Conservation (phyloP, 2,797 vertebrate genomes). For the Pangasius larnaudii region DNA sequence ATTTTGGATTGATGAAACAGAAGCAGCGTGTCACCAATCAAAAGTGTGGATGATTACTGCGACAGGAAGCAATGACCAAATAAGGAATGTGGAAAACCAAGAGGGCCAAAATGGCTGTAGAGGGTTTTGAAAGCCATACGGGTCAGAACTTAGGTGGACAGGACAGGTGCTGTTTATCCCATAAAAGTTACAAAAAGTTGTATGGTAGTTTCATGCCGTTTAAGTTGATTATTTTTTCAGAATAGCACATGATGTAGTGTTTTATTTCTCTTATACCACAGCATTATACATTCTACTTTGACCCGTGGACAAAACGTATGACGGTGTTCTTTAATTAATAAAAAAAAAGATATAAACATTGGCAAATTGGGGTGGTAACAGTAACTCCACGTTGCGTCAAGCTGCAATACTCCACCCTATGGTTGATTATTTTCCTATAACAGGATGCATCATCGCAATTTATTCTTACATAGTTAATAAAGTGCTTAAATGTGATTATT, state of each 20-base stretch:
- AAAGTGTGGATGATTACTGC: not conserved
- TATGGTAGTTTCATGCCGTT: not conserved
- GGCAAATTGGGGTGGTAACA: not conserved
- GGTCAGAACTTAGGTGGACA: not conserved
- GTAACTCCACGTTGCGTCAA: not conserved
- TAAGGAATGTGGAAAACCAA: conserved; percentile 1
- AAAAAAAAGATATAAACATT: not conserved
- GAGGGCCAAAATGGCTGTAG: not conserved
- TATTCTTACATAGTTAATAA: not conserved
- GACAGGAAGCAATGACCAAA: not conserved
- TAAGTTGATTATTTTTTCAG: not conserved
- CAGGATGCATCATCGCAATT: not conserved
- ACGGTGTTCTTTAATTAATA: not conserved
- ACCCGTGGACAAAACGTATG: not conserved
- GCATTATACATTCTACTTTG: not conserved
- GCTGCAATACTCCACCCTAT: not conserved
- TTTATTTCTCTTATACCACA: not conserved
- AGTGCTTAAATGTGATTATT: not conserved
- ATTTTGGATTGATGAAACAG: not conserved
- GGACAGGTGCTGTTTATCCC: not conserved
- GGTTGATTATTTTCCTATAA: not conserved
- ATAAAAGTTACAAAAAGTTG: not conserved
- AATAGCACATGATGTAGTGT: not conserved
- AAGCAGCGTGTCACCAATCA: not conserved
- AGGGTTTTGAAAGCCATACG: not conserved